phyloP scores from a whole-genome alignment of 2,797 vertebrate genomes.

The Spinibarbus caldwelli region DNA sequence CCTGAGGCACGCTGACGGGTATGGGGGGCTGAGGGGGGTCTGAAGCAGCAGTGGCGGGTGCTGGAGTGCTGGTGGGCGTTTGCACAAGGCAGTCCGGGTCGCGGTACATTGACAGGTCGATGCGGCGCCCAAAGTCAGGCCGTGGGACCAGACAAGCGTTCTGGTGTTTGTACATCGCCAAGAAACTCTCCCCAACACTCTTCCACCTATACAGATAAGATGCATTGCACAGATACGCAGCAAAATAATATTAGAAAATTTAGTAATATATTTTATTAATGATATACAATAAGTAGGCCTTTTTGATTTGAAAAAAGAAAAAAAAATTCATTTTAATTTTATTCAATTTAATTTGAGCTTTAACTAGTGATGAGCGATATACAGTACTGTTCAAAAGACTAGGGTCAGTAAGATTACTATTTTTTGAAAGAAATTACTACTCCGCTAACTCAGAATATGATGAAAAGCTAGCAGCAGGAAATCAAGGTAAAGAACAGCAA shows the following conservation, averaged over 20 bases:
- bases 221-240: neutral
- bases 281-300: neutral
- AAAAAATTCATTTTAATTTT: neutral
- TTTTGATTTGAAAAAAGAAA: neutral
- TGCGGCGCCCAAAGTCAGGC: constrained; percentile 88
- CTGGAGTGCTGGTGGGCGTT: constrained; percentile 60
- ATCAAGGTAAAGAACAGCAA: neutral
- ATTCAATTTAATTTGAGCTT: neutral
- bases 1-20: constrained; percentile 74
- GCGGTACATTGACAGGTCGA: constrained; percentile 90
- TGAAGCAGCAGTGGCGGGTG: constrained; percentile 49
- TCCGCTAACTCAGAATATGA: neutral
- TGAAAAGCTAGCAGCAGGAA: neutral
- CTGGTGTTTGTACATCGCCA: constrained; percentile 92
- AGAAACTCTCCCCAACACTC: constrained; percentile 89
- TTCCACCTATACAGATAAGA: constrained; percentile 85
- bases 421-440: neutral
- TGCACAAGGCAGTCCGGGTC: constrained; percentile 76
- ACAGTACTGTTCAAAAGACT: neutral
- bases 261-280: no score
- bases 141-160: constrained; percentile 90
- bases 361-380: neutral
- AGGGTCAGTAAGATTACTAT: no score
- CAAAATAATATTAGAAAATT: neutral
- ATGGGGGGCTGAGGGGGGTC: constrained; percentile 68